Percentiles rank a stretch among this genome's conserved stretches.
Conservation (phyloP, 2,888 invertebrate species). For the Aspidapion aeneum region DNA sequence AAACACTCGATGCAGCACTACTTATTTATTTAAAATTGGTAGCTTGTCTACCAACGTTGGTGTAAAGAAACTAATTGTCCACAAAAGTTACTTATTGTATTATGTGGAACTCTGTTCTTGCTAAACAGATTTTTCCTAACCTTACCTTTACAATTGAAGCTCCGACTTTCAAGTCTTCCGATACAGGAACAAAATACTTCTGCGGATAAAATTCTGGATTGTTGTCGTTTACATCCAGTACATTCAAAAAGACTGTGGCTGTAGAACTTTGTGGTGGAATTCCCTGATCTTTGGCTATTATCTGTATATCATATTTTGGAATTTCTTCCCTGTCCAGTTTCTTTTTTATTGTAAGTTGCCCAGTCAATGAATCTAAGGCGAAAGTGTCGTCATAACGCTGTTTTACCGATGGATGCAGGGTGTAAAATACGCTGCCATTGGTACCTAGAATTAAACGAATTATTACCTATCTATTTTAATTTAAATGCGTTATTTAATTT, state of each 20-base stretch:
- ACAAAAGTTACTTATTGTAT: too few species aligned
- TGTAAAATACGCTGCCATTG: constrained; percentile 86
- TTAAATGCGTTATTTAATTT: too few species aligned
- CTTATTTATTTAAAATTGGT: too few species aligned
- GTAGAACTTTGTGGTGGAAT: constrained; percentile 87
- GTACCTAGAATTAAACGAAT: constrained; percentile 55
- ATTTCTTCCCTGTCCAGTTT: constrained; percentile 80
- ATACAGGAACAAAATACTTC: constrained; percentile 75
- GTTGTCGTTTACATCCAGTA: constrained; percentile 91
- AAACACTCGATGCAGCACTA: too few species aligned
- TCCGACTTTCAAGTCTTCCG: constrained; percentile 64
- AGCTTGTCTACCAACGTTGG: too few species aligned
- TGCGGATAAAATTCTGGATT: constrained; percentile 88
- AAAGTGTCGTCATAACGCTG: constrained; percentile 83
- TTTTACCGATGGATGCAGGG: constrained; percentile 71
- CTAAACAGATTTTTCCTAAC: too few species aligned
- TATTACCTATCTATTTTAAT: too few species aligned
- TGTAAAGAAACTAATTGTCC: too few species aligned
- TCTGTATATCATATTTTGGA: constrained; percentile 73
- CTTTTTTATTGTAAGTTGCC: constrained; percentile 74
- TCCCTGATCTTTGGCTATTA: constrained; percentile 90
- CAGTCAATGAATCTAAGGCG: constrained; percentile 77
- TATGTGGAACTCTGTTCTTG: too few species aligned
- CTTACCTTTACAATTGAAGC: constrained; percentile 66
- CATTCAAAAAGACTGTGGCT: constrained; percentile 75